A percentile compares a stretch with the other conserved stretches of the same genome.
These are phyloP conservation scores for Actinostola sp. DNA, from an alignment of 92 coral and sea anemone genomes.

Conservation along the genomic window DNA sequence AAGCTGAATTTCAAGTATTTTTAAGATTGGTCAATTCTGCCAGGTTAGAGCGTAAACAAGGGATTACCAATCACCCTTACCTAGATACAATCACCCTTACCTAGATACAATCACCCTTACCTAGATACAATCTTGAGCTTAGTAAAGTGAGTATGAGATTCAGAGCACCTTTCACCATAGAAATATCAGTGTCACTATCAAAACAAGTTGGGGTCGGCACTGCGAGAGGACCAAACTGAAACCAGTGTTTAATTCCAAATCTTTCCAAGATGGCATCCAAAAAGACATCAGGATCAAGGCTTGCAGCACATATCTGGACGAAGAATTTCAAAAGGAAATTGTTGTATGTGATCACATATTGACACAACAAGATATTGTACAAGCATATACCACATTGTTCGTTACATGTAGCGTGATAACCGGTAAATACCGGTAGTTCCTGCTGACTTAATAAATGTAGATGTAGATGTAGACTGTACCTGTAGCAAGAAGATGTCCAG, in stretches of 20 bases:
- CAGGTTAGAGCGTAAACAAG: too few relatives aligned
- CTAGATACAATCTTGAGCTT: conserved; percentile 81
- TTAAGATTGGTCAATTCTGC: too few relatives aligned
- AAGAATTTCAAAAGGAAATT: conserved; percentile 1
- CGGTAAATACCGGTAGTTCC: too few relatives aligned
- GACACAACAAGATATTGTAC: background rate
- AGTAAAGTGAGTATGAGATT: conserved; percentile 85
- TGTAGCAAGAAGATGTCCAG: conserved; percentile 92
- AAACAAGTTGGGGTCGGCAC: conserved; percentile 83
- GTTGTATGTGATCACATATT: background rate
- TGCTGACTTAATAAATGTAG: too few relatives aligned
- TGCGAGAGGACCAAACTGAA: conserved; percentile 78
- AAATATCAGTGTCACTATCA: conserved; percentile 82
- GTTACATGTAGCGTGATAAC: too few relatives aligned
- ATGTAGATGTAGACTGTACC: too few relatives aligned
- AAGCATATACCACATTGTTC: background rate
- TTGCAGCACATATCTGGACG: conserved; percentile 85
- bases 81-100: background rate
- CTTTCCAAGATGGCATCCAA: conserved; percentile 79
- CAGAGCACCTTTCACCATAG: conserved; percentile 91
- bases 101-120: conserved; percentile 20
- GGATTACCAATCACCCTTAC: too few relatives aligned
- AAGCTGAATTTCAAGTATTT: too few relatives aligned
- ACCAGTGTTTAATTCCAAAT: conserved; percentile 93
- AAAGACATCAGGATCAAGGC: conserved; percentile 89